Percentiles rank a stretch among this genome's conserved stretches.
Evolutionary conservation across 2,888 invertebrate species (phyloP).

Genomic region (Cepaea hortensis): DNA sequence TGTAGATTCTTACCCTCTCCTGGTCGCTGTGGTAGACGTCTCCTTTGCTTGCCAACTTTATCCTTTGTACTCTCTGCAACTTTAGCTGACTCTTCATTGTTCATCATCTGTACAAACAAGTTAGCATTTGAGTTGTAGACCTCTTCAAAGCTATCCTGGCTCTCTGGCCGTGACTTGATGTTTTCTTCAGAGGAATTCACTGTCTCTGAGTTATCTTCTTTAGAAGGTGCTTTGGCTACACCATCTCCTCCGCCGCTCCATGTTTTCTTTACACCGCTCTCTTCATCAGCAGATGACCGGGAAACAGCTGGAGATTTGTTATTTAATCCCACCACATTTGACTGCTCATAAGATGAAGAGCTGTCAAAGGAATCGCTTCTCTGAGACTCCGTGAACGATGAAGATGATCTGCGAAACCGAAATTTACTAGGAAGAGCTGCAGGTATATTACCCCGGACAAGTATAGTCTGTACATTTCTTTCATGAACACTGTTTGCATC

Average conservation of each 20-base stretch:
- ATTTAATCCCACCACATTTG: neutral
- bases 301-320: neutral
- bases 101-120: conserved; percentile 37
- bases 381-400: neutral
- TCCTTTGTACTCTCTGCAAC: neutral
- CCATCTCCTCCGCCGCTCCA: neutral
- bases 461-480: neutral
- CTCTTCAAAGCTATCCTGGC: conserved; percentile 43
- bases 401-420: conserved; percentile 28
- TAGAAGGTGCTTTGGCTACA: neutral
- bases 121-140: conserved; percentile 44
- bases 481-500: neutral
- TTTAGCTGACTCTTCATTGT: neutral
- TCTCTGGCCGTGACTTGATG: neutral
- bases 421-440: conserved; percentile 20
- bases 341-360: neutral
- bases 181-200: neutral
- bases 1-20: conserved; percentile 36
- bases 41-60: neutral
- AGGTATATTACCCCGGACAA: neutral
- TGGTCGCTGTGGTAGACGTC: conserved; percentile 19
- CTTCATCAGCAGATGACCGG: neutral
- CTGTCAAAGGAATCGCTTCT: neutral
- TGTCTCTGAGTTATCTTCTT: neutral
- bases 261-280: neutral